These are phyloP conservation scores for Dipodomys ordii DNA, from an alignment of 2,113 vertebrate genomes.

Conservation along the genomic window DNA sequence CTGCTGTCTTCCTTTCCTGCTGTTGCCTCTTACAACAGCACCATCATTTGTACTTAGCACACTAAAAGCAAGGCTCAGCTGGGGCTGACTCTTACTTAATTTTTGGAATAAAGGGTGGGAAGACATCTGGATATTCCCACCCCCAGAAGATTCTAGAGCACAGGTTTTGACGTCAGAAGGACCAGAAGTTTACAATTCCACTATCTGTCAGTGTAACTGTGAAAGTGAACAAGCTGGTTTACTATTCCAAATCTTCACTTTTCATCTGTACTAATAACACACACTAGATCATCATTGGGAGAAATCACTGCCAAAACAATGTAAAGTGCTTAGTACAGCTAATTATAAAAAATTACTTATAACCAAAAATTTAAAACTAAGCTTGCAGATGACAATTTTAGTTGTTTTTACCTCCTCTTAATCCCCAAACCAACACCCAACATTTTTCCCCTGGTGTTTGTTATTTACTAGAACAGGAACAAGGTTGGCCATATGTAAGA, in stretches of 20 bases:
- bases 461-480: neutral
- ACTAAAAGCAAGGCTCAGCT: neutral
- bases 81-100: neutral
- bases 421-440: neutral
- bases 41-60: neutral
- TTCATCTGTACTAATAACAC: neutral
- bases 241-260: neutral
- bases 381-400: neutral
- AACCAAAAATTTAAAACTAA: neutral
- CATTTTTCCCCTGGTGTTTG: neutral
- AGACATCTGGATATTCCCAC: neutral
- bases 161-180: neutral
- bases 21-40: neutral
- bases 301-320: neutral
- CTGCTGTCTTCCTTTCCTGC: neutral
- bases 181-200: neutral
- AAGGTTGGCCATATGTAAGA: neutral
- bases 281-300: neutral
- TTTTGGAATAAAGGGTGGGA: neutral
- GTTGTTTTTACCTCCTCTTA: neutral
- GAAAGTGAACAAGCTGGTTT: neutral
- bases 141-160: neutral
- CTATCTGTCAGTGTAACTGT: neutral
- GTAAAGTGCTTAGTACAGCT: neutral
- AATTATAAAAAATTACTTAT: neutral